Conservation (phyloP, 2,113 vertebrate genomes). For the Neopipo cinnamomea region DNA sequence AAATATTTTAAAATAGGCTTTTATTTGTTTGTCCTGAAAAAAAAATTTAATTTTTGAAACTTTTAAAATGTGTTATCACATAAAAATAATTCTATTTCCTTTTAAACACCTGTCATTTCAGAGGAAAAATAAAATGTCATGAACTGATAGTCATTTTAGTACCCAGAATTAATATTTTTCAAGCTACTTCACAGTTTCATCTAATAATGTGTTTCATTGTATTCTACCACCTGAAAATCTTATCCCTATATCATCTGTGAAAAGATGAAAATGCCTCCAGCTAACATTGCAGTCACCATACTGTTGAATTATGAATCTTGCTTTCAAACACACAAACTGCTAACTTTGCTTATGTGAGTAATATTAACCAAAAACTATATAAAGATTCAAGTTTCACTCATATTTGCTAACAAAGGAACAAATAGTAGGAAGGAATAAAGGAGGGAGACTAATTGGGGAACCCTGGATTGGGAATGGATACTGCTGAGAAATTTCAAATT, state of each 20-base stretch:
- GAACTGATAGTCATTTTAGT: neutral
- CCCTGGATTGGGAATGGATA: fast-evolving
- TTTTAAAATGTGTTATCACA: neutral
- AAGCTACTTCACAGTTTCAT: neutral
- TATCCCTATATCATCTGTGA: neutral
- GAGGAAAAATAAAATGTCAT: neutral
- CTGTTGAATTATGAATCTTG: neutral
- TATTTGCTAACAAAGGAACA: neutral
- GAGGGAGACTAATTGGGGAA: neutral
- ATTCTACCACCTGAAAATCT: neutral
- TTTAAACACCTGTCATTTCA: neutral
- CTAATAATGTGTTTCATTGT: neutral
- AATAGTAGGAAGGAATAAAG: neutral
- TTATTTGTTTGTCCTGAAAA: neutral
- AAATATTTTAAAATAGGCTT: neutral
- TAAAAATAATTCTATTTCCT: neutral
- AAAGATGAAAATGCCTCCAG: neutral
- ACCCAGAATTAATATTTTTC: neutral
- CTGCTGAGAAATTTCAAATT: neutral
- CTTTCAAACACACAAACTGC: neutral
- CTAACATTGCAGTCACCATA: neutral
- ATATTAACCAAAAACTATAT: neutral
- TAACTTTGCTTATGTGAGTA: neutral
- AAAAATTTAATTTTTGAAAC: neutral
- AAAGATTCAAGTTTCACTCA: neutral